Evolutionary conservation across 2,888 invertebrate species (phyloP).

Genomic region (Drosophila merina): DNA sequence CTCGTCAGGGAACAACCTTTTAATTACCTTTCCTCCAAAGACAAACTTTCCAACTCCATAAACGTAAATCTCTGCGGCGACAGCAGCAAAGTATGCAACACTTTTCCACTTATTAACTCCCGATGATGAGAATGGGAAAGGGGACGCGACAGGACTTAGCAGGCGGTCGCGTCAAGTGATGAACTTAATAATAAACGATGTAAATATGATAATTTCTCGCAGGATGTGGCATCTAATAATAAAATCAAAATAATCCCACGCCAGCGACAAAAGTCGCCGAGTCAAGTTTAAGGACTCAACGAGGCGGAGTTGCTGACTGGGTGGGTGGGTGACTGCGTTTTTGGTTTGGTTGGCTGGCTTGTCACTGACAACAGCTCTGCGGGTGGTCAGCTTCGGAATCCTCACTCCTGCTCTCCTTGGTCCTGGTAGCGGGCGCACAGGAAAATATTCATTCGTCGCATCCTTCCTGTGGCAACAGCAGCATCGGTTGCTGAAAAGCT

Average conservation of each 20-base stretch:
- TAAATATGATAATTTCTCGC: conserved; percentile 84
- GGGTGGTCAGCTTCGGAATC: conserved; percentile 57
- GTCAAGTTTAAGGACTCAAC: conserved; percentile 53
- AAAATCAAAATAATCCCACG: conserved; percentile 83
- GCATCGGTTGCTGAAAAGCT: conserved; percentile 6
- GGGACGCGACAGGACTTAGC: not conserved
- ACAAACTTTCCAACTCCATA: conserved; percentile 53
- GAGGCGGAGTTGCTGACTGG: not conserved
- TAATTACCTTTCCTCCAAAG: conserved; percentile 51
- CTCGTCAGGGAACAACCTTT: conserved; percentile 24
- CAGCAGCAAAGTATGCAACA: conserved; percentile 70
- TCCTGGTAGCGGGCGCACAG: conserved; percentile 44
- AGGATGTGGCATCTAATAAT: conserved; percentile 84
- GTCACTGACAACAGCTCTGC: conserved; percentile 68
- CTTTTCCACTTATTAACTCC: conserved; percentile 68
- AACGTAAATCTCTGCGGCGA: conserved; percentile 53
- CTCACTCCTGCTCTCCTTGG: not conserved
- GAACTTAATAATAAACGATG: conserved; percentile 84
- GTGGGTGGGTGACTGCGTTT: too few species aligned
- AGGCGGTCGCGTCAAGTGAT: conserved; percentile 77
- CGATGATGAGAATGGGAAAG: not conserved
- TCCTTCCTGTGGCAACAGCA: conserved; percentile 75
- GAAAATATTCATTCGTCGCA: conserved; percentile 82
- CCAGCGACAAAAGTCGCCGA: conserved; percentile 59
- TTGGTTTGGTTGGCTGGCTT: conserved; percentile 13